These are phyloP conservation scores for Sylvia atricapilla DNA, from an alignment of 2,113 vertebrate genomes.

Conservation along the genomic window DNA sequence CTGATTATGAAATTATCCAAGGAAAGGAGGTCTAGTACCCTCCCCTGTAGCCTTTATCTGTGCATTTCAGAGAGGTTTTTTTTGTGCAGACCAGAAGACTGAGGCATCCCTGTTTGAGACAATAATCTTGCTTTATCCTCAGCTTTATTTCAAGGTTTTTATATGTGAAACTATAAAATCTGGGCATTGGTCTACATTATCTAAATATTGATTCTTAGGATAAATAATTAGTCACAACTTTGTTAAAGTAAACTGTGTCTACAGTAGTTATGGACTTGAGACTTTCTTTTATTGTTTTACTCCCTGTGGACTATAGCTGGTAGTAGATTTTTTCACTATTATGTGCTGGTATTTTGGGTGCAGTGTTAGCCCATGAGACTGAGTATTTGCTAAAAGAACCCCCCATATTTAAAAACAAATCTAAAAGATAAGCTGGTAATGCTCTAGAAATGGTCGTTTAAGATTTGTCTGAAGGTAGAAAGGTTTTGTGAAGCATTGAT, in stretches of 20 bases:
- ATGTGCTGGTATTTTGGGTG: not conserved
- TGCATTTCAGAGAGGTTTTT: not conserved
- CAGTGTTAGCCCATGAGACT: not conserved
- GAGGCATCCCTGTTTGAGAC: not conserved
- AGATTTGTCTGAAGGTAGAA: not conserved
- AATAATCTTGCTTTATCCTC: not conserved
- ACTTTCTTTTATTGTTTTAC: not conserved
- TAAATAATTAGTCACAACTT: not conserved
- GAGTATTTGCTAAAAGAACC: not conserved
- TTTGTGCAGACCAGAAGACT: not conserved
- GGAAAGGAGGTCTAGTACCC: not conserved
- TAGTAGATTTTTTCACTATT: not conserved
- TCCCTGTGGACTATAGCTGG: not conserved
- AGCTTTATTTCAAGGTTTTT: not conserved
- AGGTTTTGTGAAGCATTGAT: not conserved
- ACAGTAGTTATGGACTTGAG: not conserved
- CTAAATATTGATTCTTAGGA: not conserved
- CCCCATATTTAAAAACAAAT: not conserved
- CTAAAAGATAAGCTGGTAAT: not conserved
- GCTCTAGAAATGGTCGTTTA: not conserved
- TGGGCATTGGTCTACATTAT: not conserved
- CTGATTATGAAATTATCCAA: not conserved
- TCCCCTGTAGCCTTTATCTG: not conserved
- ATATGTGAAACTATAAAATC: constrained; percentile 19
- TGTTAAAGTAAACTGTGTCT: not conserved